These are phyloP conservation scores for Oeneis ivallda DNA, from an alignment of 2,888 invertebrate species.

Conservation along the genomic window DNA sequence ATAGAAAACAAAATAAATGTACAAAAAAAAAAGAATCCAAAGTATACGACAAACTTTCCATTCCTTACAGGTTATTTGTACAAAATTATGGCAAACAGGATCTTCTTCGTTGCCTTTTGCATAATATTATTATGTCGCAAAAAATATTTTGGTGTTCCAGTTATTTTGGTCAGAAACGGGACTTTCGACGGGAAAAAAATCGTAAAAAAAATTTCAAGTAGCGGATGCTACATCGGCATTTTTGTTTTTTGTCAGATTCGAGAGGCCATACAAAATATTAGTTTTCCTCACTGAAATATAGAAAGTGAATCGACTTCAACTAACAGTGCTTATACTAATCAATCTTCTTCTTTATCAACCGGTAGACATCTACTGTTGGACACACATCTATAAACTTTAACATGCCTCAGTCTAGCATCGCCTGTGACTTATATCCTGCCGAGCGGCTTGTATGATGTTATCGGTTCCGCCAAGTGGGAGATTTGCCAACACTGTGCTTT, in stretches of 20 bases:
- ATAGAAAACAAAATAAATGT: no score
- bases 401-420: no score
- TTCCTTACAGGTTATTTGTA: background rate
- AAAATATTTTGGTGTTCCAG: constrained; percentile 33
- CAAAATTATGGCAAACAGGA: background rate
- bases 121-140: background rate
- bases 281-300: background rate
- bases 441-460: no score
- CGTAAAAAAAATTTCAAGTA: constrained; percentile 44
- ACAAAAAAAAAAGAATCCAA: background rate
- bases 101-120: background rate
- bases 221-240: constrained; percentile 53
- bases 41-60: background rate
- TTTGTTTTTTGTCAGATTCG: constrained; percentile 35
- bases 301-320: no score
- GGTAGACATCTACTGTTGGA: no score
- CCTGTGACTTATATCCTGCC: no score
- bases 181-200: constrained; percentile 47
- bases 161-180: constrained; percentile 41
- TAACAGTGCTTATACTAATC: no score
- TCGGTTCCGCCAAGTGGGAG: no score
- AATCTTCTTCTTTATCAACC: no score
- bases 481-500: no score
- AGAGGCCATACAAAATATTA: no score
- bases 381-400: no score